A percentile compares a stretch with the other conserved stretches of the same genome.
Conservation (phyloP, 2,113 vertebrate species). For the Cygnus buccinator region DNA sequence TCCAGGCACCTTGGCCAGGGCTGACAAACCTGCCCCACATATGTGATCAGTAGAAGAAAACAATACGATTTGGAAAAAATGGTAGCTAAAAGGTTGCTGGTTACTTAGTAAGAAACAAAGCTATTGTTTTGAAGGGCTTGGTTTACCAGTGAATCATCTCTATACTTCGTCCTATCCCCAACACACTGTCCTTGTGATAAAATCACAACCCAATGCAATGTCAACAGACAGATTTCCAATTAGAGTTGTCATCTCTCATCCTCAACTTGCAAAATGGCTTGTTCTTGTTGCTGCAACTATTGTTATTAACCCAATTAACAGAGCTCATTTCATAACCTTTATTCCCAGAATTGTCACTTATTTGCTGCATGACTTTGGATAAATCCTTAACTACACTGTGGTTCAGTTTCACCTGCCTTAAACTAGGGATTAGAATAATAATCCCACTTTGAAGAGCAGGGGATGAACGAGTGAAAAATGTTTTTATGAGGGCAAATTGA, state of each 20-base stretch:
- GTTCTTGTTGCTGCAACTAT: not conserved
- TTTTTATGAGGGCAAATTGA: not conserved
- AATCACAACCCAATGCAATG: not conserved
- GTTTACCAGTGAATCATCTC: not conserved
- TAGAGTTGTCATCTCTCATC: not conserved
- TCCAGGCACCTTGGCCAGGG: accelerated
- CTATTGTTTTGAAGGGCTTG: not conserved
- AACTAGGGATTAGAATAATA: not conserved
- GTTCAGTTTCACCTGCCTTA: not conserved
- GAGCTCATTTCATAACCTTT: not conserved
- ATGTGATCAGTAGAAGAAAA: not conserved
- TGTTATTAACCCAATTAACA: not conserved
- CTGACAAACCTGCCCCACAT: not conserved
- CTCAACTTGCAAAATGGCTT: not conserved
- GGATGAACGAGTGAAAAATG: not conserved
- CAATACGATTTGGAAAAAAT: not conserved
- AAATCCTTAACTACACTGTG: not conserved
- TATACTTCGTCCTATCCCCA: not conserved
- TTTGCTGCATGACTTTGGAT: not conserved
- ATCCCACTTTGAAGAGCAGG: not conserved
- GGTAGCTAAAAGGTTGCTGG: not conserved
- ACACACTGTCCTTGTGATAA: not conserved
- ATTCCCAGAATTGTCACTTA: not conserved
- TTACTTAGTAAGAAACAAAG: not conserved
- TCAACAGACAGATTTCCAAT: not conserved